Evolutionary conservation across 92 coral and sea anemone genomes (phyloP).

Genomic region (Epizoanthus stellaris): DNA sequence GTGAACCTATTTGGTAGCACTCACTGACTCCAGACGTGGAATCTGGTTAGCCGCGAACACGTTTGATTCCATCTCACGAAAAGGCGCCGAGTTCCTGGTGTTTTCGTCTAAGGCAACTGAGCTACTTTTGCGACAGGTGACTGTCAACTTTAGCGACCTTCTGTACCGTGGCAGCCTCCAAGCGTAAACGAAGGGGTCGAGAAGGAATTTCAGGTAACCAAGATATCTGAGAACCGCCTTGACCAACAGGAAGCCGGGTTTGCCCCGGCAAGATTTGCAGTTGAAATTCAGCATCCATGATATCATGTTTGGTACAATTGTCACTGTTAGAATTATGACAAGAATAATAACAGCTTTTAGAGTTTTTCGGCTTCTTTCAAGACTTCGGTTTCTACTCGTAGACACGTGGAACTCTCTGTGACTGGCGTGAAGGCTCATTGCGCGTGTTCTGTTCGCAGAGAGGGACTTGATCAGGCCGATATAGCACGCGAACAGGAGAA

Average conservation of each 20-base stretch:
- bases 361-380: conserved; percentile 49
- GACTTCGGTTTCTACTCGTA: conserved; percentile 19
- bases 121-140: conserved; percentile 34
- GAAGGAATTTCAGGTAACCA: conserved; percentile 57
- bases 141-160: conserved; percentile 51
- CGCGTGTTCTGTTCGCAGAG: conserved; percentile 17
- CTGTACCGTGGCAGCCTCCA: conserved; percentile 65
- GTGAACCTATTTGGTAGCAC: not conserved
- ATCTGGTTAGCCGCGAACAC: not conserved
- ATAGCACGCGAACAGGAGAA: conserved; percentile 47
- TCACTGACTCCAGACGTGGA: conserved; percentile 7
- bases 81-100: conserved; percentile 16
- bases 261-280: conserved; percentile 39
- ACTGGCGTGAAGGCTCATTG: conserved; percentile 28
- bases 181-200: conserved; percentile 68
- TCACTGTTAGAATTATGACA: conserved; percentile 54
- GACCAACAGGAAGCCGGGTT: conserved; percentile 17
- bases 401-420: conserved; percentile 18
- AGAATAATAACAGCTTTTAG: conserved; percentile 48
- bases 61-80: conserved; percentile 22
- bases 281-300: conserved; percentile 43
- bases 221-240: conserved; percentile 51
- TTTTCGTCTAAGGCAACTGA: not conserved
- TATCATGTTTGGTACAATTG: conserved; percentile 62
- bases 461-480: conserved; percentile 55